These are phyloP conservation scores for Coelinius sp. DNA, from an alignment of 2,888 invertebrate species.

Conservation along the genomic window DNA sequence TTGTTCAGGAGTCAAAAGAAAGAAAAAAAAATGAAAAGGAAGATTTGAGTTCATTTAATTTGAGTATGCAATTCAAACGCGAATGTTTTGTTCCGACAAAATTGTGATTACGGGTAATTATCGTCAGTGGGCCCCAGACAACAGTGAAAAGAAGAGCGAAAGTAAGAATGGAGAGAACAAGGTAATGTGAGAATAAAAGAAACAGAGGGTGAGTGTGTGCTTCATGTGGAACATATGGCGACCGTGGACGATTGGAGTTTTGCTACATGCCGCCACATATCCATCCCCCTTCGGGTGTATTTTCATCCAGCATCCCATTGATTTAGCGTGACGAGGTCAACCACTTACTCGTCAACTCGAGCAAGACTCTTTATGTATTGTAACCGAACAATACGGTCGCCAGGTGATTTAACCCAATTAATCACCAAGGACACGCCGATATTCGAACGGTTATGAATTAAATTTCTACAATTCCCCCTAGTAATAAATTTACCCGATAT, in stretches of 20 bases:
- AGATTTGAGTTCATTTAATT: background rate
- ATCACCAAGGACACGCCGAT: no score
- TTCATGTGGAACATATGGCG: slow-evolving; percentile 14
- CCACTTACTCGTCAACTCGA: background rate
- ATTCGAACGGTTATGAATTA: no score
- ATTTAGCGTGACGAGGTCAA: background rate
- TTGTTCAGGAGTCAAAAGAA: no score
- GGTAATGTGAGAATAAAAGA: background rate
- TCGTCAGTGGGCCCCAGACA: slow-evolving; percentile 3
- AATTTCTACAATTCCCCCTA: no score
- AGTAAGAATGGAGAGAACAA: background rate
- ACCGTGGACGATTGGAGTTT: slow-evolving; percentile 10
- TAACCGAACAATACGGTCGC: no score
- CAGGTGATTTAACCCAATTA: no score
- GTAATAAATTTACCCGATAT: no score
- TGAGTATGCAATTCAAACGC: background rate
- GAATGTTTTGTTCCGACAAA: background rate
- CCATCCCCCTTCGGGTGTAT: background rate
- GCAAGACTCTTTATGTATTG: background rate
- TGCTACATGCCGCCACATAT: background rate
- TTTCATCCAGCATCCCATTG: slow-evolving; percentile 6
- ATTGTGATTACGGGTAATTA: slow-evolving; percentile 29
- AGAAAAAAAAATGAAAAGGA: no score
- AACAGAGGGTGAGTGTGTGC: background rate
- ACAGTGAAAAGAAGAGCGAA: background rate